Base-by-base conservation (phyloP, 2,113 vertebrate genomes). In the Sinocyclocheilus rhinocerous region DNA sequence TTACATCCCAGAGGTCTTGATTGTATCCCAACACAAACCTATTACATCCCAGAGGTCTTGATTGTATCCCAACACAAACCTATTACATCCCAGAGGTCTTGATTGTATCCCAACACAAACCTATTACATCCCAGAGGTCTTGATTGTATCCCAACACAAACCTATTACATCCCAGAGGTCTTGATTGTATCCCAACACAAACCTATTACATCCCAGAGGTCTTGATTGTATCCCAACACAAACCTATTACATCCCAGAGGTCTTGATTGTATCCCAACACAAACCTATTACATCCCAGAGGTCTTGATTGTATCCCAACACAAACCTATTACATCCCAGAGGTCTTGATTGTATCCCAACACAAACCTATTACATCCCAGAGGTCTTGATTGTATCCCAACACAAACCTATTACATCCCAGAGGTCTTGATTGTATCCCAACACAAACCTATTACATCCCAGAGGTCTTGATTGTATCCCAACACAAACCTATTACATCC, bases 1-100 rank as follows among this genome's bases (percentile, higher is more conserved):
- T 26, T 26, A 26, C 26, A 26, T 26, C 26, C 77, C 57, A 20
- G 55, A 63, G 78, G 55, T 67, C 83, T 81, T n/a, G n/a, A n/a
- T n/a, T n/a, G n/a, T n/a, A n/a, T n/a, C n/a, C n/a, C n/a, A n/a
- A 26, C 26, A 26, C 26, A 26, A 26, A 26, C 26, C 26, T 26
- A 26, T 26, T 26, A 26, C 26, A 26, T 26, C 26, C 77, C 57
- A 20, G 55, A 63, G 78, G 55, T 67, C 83, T 81, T n/a, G n/a
- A n/a, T n/a, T n/a, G n/a, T n/a, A n/a, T n/a, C n/a, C n/a, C n/a
- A n/a, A 26, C 26, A 26, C 26, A 26, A 26, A 26, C 26, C 26
- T 26, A 26, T 26, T 26, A 26, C 26, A 26, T 26, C 26, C 77
- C 57, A 20, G 55, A 63, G 78, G 55, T 67, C 83, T 81, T n/a